Base-by-base conservation (phyloP, 2,888 invertebrate species). In the Gari tellinella region DNA sequence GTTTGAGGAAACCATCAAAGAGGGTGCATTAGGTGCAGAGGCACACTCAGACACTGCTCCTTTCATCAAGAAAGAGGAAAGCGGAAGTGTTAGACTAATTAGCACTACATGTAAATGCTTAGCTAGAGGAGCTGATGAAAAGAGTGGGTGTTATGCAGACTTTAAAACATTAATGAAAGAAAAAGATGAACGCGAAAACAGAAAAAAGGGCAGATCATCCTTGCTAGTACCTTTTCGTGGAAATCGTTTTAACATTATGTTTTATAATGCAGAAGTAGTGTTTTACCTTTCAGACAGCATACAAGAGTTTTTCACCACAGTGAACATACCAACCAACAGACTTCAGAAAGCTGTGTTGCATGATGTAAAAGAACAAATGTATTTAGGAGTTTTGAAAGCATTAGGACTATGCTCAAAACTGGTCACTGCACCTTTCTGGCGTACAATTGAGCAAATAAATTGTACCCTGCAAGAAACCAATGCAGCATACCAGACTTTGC, bases 351-450 rank as follows among this genome's bases (percentile, higher is more conserved):
- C 63, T 19, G 74, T 74, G n/a, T 1, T 17, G 2, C 64, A 60
- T 55, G 74, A 64, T 19, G 57, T 74, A 1, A 53, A 55, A 2
- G 68, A 48, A 41, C 15, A 25, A n/a, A 5, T 41, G n/a, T 31
- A 63, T 43, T 10, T 73, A 37, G 49, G 67, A 15, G 41, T 68
- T 1, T 14, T 52, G n/a, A 63, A 68, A 19, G 60, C 64, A 19
- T 56, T 74, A 10, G 64, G 64, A 12, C 31, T 68, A 0, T 72
- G 67, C 51, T 76, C 64, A 10, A 72, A 77, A 57, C 0, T 77
- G 5, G 46, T 72, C 1, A 77, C 63, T 25, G 76, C 46, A 15
- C 76, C 68, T 23, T 72, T 77, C 23, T 72, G 61, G 76, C 19
- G 72, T 41, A 51, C 31, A n/a, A 8, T 77, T 5, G 76, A 72